These are phyloP conservation scores for Proisotoma minuta DNA, from an alignment of 2,888 invertebrate species.

Conservation along the genomic window DNA sequence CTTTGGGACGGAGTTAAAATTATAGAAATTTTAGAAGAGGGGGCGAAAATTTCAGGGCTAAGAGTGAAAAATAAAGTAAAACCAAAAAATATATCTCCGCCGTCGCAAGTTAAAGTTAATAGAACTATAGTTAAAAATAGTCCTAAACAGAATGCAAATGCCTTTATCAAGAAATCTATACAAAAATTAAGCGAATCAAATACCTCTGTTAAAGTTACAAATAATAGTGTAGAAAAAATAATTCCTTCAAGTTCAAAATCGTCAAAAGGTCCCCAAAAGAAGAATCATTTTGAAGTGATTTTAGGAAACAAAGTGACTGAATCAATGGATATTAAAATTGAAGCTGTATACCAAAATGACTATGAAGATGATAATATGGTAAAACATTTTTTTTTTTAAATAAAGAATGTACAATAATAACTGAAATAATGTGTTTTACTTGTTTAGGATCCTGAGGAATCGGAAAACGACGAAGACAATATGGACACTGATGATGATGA, in stretches of 20 bases:
- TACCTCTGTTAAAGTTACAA: too few relatives aligned
- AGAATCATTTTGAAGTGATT: too few relatives aligned
- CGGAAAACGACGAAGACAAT: neutral
- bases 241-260: too few relatives aligned
- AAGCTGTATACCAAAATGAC: neutral
- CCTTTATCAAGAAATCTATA: too few relatives aligned
- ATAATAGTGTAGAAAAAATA: too few relatives aligned
- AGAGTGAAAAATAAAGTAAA: neutral
- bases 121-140: too few relatives aligned
- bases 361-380: neutral
- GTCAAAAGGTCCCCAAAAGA: too few relatives aligned
- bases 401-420: too few relatives aligned
- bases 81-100: neutral
- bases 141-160: neutral
- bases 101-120: too few relatives aligned
- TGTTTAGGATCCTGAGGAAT: neutral
- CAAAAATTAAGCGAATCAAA: too few relatives aligned
- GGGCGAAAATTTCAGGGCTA: neutral
- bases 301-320: too few relatives aligned
- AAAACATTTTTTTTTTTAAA: too few relatives aligned
- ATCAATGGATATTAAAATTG: neutral
- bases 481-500: neutral
- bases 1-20: conserved; percentile 20
- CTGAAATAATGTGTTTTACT: neutral
- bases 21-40: conserved; percentile 26